phyloP scores from a whole-genome alignment of 2,888 invertebrate genomes.

The Gonocerus acuteangulatus region DNA sequence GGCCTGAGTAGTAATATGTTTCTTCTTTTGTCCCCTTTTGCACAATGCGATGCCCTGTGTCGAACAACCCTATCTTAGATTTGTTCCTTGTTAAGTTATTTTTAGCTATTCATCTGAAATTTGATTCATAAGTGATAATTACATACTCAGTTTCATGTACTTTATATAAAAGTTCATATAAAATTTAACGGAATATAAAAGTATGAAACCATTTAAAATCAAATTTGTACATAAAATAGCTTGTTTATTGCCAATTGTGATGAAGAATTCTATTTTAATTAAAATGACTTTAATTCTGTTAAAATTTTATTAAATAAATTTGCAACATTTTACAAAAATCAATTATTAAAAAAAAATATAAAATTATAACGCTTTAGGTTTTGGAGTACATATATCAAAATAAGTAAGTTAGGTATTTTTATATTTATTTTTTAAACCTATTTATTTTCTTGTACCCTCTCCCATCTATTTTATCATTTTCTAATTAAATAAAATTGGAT shows the following conservation, averaged over 20 bases:
- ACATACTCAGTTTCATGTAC: background rate
- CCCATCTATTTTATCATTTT: slow-evolving; percentile 15
- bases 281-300: slow-evolving; percentile 14
- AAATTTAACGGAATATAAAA: background rate
- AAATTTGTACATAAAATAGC: slow-evolving; percentile 3
- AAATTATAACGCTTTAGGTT: slow-evolving; percentile 8
- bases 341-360: background rate
- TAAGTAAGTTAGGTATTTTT: slow-evolving; percentile 17
- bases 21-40: background rate
- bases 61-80: no score
- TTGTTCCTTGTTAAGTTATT: no score
- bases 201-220: slow-evolving; percentile 10
- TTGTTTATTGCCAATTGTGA: slow-evolving; percentile 9
- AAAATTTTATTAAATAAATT: slow-evolving; percentile 13
- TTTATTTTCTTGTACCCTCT: slow-evolving; percentile 16
- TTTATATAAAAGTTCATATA: background rate
- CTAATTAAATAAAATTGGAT: slow-evolving; percentile 7
- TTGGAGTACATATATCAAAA: slow-evolving; percentile 6
- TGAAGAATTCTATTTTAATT: slow-evolving; percentile 16
- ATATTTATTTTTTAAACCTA: slow-evolving; percentile 19
- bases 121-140: background rate
- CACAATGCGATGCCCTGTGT: no score
- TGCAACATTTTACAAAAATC: slow-evolving; percentile 3
- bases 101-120: no score
- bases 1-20: slow-evolving; percentile 6